phyloP scores from a whole-genome alignment of 2,113 vertebrate species.

The Picathartes gymnocephalus region DNA sequence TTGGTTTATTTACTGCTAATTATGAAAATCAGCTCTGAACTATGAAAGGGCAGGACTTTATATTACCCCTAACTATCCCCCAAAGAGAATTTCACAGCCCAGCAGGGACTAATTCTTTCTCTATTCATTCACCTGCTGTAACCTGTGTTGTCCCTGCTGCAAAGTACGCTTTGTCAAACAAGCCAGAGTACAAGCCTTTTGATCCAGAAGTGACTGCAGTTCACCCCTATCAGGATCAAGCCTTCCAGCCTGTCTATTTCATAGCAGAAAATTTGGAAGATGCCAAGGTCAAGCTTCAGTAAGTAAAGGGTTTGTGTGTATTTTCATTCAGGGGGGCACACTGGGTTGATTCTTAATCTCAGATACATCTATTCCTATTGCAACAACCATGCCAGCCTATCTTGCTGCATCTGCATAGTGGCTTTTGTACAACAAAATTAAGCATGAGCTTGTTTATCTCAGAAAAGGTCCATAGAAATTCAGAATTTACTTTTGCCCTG shows the following conservation, averaged over 20 bases:
- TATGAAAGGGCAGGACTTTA: not conserved
- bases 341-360: not conserved
- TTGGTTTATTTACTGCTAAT: not conserved
- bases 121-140: not conserved
- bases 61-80: not conserved
- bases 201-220: conserved; percentile 75
- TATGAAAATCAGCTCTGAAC: not conserved
- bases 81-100: not conserved
- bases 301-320: not conserved
- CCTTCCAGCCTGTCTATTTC: conserved; percentile 83
- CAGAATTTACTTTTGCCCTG: not conserved
- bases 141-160: not conserved
- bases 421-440: not conserved
- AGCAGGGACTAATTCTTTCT: not conserved
- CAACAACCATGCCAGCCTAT: not conserved
- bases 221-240: conserved; percentile 79
- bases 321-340: not conserved
- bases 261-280: conserved; percentile 85
- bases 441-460: not conserved
- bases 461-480: not conserved
- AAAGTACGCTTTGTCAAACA: conserved; percentile 79
- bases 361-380: not conserved
- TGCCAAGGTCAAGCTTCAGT: conserved; percentile 79
- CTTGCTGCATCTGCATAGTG: not conserved
- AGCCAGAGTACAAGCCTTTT: conserved; percentile 79